Evolutionary conservation across 2,888 invertebrate species (phyloP), one percentile per base, ranked within the genome.

Genomic region (Ectobius pallidus): DNA sequence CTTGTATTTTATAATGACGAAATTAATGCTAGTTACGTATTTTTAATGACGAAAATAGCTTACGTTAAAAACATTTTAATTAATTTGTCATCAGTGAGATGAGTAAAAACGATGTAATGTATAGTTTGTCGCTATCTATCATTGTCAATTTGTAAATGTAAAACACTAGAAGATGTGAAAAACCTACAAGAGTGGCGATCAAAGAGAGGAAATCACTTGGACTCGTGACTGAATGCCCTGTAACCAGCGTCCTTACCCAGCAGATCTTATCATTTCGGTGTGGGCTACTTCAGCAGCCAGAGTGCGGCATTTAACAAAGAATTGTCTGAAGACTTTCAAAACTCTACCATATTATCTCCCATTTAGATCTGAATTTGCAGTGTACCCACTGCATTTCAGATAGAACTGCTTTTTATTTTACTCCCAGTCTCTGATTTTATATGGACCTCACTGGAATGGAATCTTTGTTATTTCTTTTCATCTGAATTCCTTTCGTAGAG

Each of bases 271-370:
- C 58, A 30, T 3, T 16, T 3, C 30, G 1, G 30, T 58, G 30
- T 30, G 58, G 58, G 30, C 58, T 30, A 58, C 58, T 16, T 32
- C 30, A 32, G 58, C n/a, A 4, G 25, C 27, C n/a, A 4, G 25
- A n/a, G 4, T 30, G 58, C 61, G 70, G 61, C 27, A 27, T 44
- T 39, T 42, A 30, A 70, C 55, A 70, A 70, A 70, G 70, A 61
- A 61, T 70, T 58, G 61, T 34, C 62, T 70, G 25, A 70, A 58
- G 58, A 58, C 70, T 70, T 42, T 20, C 44, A 70, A 58, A 58
- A 3, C 58, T 58, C 30, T 30, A 14, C 25, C n/a, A n/a, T 58
- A 58, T 46, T 65, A 65, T 65, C 65, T 27, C n/a, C 9, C 16
- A 46, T 44, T 44, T 27, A 27, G 65, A 65, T 65, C 65, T 46